Evolutionary conservation across 2,888 invertebrate genomes (phyloP), one percentile per base, ranked within the genome.

Genomic region (Pammene fasciana): DNA sequence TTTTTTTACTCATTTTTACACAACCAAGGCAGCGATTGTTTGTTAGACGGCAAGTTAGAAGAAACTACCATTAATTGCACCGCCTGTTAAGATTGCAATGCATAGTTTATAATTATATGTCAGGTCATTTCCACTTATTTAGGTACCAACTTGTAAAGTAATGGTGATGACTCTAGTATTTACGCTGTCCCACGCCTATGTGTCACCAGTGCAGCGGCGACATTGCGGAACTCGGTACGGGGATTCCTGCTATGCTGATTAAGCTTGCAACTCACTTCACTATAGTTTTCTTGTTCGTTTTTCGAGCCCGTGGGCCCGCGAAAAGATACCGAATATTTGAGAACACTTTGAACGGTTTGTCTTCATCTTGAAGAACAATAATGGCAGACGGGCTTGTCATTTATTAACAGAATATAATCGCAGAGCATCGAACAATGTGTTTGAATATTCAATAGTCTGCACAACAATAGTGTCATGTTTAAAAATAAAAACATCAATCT

Each of bases 51-150:
- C 18, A 7, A 7, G 10, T 61, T 16, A 7, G n/a, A 46, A 34
- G 16, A 41, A 43, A 36, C 57, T 36, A 14, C 43, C 36, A 18
- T 43, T 16, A 36, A 41, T 48, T 38, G n/a, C 26, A 26, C 26
- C 55, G 14, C 26, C 14, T 34, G 34, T 34, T 16, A 9, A 57
- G n/a, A 59, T 16, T 34, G 50, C 46, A 52, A 13, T n/a, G 34
- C 57, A 48, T 52, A 41, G 41, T 59, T 34, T n/a, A 34, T 52
- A 52, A 59, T 66, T 66, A 16, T 41, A 7, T 16, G 41, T 14
- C 16, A n/a, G 18, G 26, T 61, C 4, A 60, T 60, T 54, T 38
- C 36, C 54, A 54, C 18, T 62, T 50, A 10, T 41, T 14, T 14
- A 43, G 16, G 11, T 14, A 38, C 14, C 26, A 18, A 60, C 45